Base-by-base conservation (phyloP, 2,888 invertebrate genomes). In the Pogonocherus hispidulus region DNA sequence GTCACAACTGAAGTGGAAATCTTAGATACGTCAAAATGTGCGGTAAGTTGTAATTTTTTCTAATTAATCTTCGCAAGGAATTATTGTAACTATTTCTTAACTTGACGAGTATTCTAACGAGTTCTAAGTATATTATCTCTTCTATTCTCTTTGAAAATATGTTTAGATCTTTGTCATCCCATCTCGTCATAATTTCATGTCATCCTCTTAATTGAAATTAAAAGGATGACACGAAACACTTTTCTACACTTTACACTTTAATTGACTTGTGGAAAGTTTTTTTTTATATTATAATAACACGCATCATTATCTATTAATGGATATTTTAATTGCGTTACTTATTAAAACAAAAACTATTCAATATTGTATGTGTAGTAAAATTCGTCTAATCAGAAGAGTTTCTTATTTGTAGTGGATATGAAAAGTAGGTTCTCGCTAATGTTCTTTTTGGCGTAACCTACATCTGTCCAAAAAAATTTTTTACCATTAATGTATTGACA, bases 1-100 rank as follows among this genome's bases (percentile, higher is more conserved):
- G 92, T 91, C 75, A 90, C 91, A 76, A 92, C 92, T 71, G 93
- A 93, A 86, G 91, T 93, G 79, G 93, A 93, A 88, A 93, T 92
- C 85, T 87, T 92, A 86, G 93, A 93, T 86, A 93, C 92, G 78
- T 93, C 93, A 78, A 92, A 91, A 87, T 93, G 92, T 87, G 91
- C 91, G 88, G 93, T 93, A 88, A 91, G 92, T 89, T 35, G 8
- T 3, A 5, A 27, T 27, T 27, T 27, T 3, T n/a, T n/a, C n/a
- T n/a, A n/a, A n/a, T n/a, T n/a, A n/a, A n/a, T n/a, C n/a, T n/a
- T n/a, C n/a, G n/a, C n/a, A n/a, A n/a, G n/a, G n/a, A n/a, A n/a
- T n/a, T n/a, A n/a, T n/a, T n/a, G n/a, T n/a, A n/a, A n/a, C n/a
- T n/a, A n/a, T n/a, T n/a, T n/a, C n/a, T n/a, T n/a, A n/a, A n/a